A percentile compares a stretch with the other conserved stretches of the same genome.
These are phyloP conservation scores for Platygyra sinensis DNA, from an alignment of 64 coral and sea anemone species.

Conservation along the genomic window DNA sequence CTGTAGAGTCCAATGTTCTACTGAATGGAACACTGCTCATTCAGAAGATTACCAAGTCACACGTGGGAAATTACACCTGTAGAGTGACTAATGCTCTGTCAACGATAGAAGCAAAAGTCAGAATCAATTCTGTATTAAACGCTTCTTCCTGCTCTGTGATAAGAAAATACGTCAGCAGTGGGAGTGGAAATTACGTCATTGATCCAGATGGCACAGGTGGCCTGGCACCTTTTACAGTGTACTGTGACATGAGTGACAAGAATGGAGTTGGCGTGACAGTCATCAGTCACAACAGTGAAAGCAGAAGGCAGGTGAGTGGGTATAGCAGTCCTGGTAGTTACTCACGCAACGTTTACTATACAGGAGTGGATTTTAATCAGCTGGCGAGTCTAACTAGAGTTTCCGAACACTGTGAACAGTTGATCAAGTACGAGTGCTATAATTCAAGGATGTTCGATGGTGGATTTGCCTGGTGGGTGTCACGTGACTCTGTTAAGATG, in stretches of 20 bases:
- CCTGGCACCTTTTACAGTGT: background rate
- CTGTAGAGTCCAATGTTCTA: background rate
- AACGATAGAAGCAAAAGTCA: background rate
- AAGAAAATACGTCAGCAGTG: background rate
- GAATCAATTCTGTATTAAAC: background rate
- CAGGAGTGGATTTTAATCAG: background rate
- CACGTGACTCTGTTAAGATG: background rate
- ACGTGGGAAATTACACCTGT: background rate
- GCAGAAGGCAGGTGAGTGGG: background rate
- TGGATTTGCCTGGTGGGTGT: background rate
- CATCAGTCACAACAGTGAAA: conserved; percentile 27
- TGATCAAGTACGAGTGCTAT: conserved; percentile 3
- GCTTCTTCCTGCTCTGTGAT: background rate
- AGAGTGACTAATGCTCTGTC: background rate
- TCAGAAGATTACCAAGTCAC: no score
- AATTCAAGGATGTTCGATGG: background rate
- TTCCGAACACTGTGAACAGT: conserved; percentile 2
- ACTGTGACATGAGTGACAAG: conserved; percentile 26
- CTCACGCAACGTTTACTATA: background rate
- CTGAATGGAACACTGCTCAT: no score
- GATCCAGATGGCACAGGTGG: background rate
- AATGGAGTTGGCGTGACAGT: conserved; percentile 27
- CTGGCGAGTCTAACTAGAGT: conserved; percentile 1
- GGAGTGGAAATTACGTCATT: background rate
- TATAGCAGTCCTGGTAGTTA: background rate